Conservation (phyloP, 2,797 vertebrate species). For the Mus spretus region DNA sequence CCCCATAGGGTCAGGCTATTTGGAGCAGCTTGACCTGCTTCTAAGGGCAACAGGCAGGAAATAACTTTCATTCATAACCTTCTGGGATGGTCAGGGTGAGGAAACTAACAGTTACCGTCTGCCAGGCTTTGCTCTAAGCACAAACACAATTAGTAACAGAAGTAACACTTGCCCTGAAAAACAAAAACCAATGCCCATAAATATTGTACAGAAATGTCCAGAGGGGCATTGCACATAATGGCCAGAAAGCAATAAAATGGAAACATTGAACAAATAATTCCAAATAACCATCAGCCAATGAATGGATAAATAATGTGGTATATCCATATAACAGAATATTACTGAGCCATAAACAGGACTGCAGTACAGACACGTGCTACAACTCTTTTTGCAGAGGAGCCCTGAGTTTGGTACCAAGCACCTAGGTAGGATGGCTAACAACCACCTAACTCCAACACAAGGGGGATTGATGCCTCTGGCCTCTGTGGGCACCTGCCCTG, state of each 20-base stretch:
- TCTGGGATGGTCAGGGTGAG: slow-evolving; percentile 46
- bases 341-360: neutral
- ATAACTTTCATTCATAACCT: slow-evolving; percentile 78
- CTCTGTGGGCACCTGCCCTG: neutral
- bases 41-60: slow-evolving; percentile 63
- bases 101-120: slow-evolving; percentile 21
- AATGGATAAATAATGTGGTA: neutral
- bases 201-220: neutral
- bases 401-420: neutral
- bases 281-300: neutral
- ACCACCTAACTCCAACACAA: neutral
- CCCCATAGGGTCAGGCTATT: neutral
- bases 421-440: neutral
- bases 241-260: neutral
- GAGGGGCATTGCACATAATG: neutral
- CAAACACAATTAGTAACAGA: slow-evolving; percentile 41
- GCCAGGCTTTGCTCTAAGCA: slow-evolving; percentile 27
- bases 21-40: slow-evolving; percentile 43
- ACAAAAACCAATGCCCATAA: neutral
- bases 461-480: neutral
- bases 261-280: neutral
- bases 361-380: neutral
- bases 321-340: neutral
- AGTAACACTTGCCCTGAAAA: slow-evolving; percentile 36
- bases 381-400: neutral